phyloP scores from a whole-genome alignment of 2,888 invertebrate genomes.

The Nomada fabriciana region DNA sequence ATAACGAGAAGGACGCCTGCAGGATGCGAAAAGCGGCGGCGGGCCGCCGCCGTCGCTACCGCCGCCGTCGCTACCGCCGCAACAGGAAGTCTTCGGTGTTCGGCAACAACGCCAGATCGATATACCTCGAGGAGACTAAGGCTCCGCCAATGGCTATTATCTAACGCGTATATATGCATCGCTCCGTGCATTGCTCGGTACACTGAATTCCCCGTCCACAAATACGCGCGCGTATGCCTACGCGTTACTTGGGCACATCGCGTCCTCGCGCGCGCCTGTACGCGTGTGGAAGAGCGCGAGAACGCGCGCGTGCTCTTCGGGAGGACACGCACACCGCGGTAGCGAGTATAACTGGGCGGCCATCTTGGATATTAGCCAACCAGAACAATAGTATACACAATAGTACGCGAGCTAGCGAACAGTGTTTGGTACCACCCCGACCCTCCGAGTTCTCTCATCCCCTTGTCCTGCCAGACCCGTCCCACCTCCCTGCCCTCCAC shows the following conservation, averaged over 20 bases:
- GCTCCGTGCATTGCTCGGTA: slow-evolving; percentile 72
- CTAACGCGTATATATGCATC: slow-evolving; percentile 75
- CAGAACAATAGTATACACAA: slow-evolving; percentile 84
- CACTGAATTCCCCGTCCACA: slow-evolving; percentile 75
- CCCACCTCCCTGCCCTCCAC: slow-evolving; percentile 49
- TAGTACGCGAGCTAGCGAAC: slow-evolving; percentile 80
- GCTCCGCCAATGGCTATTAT: slow-evolving; percentile 81
- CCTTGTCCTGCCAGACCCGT: slow-evolving; percentile 43
- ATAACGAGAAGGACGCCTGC: background rate
- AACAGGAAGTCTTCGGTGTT: slow-evolving; percentile 70
- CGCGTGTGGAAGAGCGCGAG: background rate
- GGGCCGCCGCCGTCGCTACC: background rate
- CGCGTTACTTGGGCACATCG: slow-evolving; percentile 61
- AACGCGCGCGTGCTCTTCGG: slow-evolving; percentile 31
- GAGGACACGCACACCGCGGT: slow-evolving; percentile 65
- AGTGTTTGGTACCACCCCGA: slow-evolving; percentile 78
- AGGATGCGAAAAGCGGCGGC: background rate
- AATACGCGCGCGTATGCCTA: slow-evolving; percentile 61
- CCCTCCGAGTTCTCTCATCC: slow-evolving; percentile 63
- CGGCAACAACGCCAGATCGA: slow-evolving; percentile 70
- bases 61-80: slow-evolving; percentile 54
- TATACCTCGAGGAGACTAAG: slow-evolving; percentile 76
- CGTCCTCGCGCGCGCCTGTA: slow-evolving; percentile 39
- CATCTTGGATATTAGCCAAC: slow-evolving; percentile 84
- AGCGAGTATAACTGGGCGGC: slow-evolving; percentile 81